phyloP scores from a whole-genome alignment of 1,140 invertebrate genomes.

The Drosophila novamexicana region DNA sequence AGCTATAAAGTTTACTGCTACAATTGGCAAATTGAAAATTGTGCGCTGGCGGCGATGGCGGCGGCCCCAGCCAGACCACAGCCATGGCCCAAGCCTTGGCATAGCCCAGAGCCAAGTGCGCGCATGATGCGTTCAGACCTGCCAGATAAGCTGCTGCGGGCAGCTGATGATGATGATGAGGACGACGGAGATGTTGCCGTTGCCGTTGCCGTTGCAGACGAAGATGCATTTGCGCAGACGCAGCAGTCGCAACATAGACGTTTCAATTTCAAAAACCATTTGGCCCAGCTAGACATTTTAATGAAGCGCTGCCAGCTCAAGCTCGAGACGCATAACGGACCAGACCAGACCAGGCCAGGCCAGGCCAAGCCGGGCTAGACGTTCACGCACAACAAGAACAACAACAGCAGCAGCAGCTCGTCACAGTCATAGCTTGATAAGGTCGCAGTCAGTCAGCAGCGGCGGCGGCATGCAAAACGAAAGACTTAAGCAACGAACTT shows the following conservation, averaged over 20 bases:
- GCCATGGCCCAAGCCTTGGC: conserved; percentile 20
- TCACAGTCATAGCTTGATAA: conserved; percentile 51
- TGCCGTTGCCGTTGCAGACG: conserved; percentile 39
- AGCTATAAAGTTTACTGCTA: conserved; percentile 81
- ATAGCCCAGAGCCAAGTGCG: conserved; percentile 33
- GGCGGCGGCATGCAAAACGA: conserved; percentile 52
- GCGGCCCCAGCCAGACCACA: conserved; percentile 36
- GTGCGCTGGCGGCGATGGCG: conserved; percentile 59
- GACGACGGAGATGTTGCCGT: conserved; percentile 17
- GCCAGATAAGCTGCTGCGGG: conserved; percentile 21
- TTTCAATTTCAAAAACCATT: conserved; percentile 75
- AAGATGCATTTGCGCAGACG: conserved; percentile 62
- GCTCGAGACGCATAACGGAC: conserved; percentile 22
- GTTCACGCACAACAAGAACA: conserved; percentile 41
- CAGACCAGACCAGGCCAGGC: conserved; percentile 44
- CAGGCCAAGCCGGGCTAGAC: conserved; percentile 48
- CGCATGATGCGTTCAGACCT: conserved; percentile 20
- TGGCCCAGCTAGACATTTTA: conserved; percentile 74
- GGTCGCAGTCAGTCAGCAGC: conserved; percentile 35
- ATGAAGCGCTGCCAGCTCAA: conserved; percentile 70
- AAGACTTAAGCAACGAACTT: conserved; percentile 75
- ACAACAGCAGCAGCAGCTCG: conserved; percentile 24
- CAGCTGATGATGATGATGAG: conserved; percentile 10
- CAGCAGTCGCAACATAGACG: conserved; percentile 62
- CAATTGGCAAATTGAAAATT: conserved; percentile 83